Evolutionary conservation across 2,888 invertebrate species (phyloP), one percentile per base, ranked within the genome.

Genomic region (Xiphydria camelus): DNA sequence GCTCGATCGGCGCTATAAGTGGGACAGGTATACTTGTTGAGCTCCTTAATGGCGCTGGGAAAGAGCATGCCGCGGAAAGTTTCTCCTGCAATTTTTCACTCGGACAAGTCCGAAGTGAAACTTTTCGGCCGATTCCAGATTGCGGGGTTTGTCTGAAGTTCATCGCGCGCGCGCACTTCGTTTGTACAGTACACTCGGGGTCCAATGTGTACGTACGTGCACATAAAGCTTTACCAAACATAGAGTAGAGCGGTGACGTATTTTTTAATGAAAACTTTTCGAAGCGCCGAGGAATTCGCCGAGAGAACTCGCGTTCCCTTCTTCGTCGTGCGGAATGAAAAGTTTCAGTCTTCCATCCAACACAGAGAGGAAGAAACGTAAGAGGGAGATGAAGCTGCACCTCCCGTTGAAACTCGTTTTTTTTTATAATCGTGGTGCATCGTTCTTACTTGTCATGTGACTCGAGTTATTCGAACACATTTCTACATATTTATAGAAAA

Each of bases 1-100:
- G n/a, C n/a, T n/a, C n/a, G n/a, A n/a, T n/a, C n/a, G n/a, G n/a
- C n/a, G n/a, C n/a, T n/a, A n/a, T n/a, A n/a, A n/a, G n/a, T n/a
- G n/a, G n/a, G n/a, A n/a, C n/a, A n/a, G n/a, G n/a, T n/a, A n/a
- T 55, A 72, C 72, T 72, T 72, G 70, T 72, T 72, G 70, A 72
- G 66, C 63, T 61, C 61, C 58, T 65, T 70, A 69, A 72, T 71
- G 64, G 68, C 57, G 56, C 61, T 49, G 55, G 62, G 60, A 62
- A 59, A 57, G 57, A n/a, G n/a, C n/a, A n/a, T n/a, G 59, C 49
- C 58, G 57, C 47, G 55, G n/a, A 70, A 72, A 67, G 66, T 72
- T 70, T 55, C 51, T 40, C 48, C 54, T 51, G 62, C 62, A 68
- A 72, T 72, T 72, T 72, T 72, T 72, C 70, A 71, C 70, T 68